Base-by-base conservation (phyloP, 2,797 vertebrate species). In the Prionace glauca region DNA sequence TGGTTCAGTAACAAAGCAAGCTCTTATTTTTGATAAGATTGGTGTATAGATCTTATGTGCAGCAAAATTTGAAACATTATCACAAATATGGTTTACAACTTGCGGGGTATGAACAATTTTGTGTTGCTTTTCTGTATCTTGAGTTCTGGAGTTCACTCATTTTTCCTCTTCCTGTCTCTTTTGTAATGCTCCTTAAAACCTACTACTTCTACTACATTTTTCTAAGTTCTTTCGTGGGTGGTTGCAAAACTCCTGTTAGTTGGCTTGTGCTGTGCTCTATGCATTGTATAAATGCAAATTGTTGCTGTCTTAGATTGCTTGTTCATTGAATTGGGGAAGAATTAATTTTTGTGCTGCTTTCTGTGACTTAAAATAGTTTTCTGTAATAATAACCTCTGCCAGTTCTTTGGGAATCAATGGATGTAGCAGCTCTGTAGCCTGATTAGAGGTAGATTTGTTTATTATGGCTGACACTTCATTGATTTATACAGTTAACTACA, bases 401-500 rank as follows among this genome's bases (percentile, higher is more conserved):
- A 96, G 9, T 22, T 88, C 69, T 60, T 7, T 94, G 81, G 62
- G 41, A 95, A 96, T 95, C 96, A 95, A 96, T 96, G 96, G 95
- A 96, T 95, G 67, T 95, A 71, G 26, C 95, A 95, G 95, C 95
- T 94, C 20, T 45, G 92, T 50, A 96, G 95, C 50, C 96, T 96
- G 96, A 96, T 96, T 93, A 95, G 95, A 96, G 95, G 96, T 96
- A 95, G 10, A 72, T 96, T 95, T 96, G 72, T 96, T 96, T 95
- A 81, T 96, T 96, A 96, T 71, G 0, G 0, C 67, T 96, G 88
- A 92, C 96, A 95, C 96, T 96, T 95, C 77, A 96, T 74, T 74
- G 29, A 74, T 74, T 74, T 74, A 1, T 32, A 74, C 72, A 74
- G 72, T 74, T 74, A 2, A 86, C 20, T 36, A 45, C 36, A 86